Conservation (phyloP, 2,888 invertebrate genomes). For the Panzeria rudis region DNA sequence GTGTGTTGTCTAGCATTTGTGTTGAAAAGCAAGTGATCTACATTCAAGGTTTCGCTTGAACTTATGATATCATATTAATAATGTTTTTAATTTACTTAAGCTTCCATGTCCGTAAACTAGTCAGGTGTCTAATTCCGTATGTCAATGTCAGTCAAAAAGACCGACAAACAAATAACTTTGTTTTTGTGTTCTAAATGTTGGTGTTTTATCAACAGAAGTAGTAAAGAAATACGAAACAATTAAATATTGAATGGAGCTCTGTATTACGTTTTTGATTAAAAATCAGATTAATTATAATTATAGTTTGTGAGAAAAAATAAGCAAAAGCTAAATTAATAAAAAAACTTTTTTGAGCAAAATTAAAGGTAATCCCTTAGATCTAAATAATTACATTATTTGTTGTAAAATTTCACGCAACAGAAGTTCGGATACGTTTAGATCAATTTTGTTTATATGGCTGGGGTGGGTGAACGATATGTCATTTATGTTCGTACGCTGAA, state of each 20-base stretch:
- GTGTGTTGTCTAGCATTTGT: conserved; percentile 1
- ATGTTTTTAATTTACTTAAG: conserved; percentile 54
- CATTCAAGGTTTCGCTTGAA: conserved; percentile 42
- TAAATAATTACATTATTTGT: too few species aligned
- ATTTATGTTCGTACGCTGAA: too few species aligned
- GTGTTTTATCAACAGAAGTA: neutral
- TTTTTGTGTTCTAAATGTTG: neutral
- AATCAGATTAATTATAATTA: neutral
- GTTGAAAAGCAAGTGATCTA: conserved; percentile 50
- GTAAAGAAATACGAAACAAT: neutral
- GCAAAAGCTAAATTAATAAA: neutral
- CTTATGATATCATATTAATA: conserved; percentile 48
- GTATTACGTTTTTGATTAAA: neutral
- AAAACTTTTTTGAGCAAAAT: neutral
- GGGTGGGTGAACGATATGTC: too few species aligned
- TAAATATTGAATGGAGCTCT: neutral
- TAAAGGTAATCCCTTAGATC: too few species aligned
- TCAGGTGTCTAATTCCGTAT: conserved; percentile 54
- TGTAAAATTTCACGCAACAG: too few species aligned
- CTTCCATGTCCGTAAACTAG: conserved; percentile 27
- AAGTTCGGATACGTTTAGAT: too few species aligned
- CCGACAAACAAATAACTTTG: neutral
- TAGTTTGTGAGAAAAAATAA: neutral
- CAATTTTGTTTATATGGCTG: too few species aligned
- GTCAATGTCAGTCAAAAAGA: neutral